Evolutionary conservation across 2,888 invertebrate species (phyloP).

Genomic region (Drosophila subquinaria): DNA sequence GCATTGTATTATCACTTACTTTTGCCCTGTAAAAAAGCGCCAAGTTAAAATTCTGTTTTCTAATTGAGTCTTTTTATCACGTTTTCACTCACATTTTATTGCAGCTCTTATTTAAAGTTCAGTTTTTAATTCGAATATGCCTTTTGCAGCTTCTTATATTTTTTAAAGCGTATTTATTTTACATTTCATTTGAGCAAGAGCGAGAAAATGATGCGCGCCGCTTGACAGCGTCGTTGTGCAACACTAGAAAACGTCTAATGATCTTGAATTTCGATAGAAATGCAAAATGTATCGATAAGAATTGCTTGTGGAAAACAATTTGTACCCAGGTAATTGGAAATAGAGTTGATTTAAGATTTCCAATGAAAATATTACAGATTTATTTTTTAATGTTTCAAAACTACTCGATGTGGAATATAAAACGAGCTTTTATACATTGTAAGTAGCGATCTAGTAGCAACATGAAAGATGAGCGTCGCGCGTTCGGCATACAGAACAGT

Average conservation of each 20-base stretch:
- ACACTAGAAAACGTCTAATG: constrained; percentile 37
- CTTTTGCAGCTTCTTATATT: not conserved
- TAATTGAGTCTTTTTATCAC: not conserved
- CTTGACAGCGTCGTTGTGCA: constrained; percentile 18
- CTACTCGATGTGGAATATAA: not conserved
- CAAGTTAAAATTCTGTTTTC: not conserved
- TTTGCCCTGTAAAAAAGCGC: constrained; percentile 34
- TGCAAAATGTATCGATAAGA: constrained; percentile 16
- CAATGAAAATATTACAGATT: not conserved
- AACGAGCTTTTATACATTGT: not conserved
- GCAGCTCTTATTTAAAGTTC: not conserved
- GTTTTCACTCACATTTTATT: constrained; percentile 40
- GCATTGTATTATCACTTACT: constrained; percentile 29
- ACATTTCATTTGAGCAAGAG: not conserved
- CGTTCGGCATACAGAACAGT: constrained; percentile 41
- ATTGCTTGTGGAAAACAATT: not conserved
- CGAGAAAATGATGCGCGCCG: constrained; percentile 43
- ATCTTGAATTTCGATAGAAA: constrained; percentile 4
- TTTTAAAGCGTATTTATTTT: not conserved
- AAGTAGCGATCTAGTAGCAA: not conserved
- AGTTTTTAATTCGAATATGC: not conserved
- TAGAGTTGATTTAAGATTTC: not conserved
- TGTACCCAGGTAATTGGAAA: not conserved
- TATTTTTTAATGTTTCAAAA: not conserved
- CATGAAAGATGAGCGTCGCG: not conserved